Base-by-base conservation (phyloP, 1,140 invertebrate genomes). In the Meloidogyne exigua region DNA sequence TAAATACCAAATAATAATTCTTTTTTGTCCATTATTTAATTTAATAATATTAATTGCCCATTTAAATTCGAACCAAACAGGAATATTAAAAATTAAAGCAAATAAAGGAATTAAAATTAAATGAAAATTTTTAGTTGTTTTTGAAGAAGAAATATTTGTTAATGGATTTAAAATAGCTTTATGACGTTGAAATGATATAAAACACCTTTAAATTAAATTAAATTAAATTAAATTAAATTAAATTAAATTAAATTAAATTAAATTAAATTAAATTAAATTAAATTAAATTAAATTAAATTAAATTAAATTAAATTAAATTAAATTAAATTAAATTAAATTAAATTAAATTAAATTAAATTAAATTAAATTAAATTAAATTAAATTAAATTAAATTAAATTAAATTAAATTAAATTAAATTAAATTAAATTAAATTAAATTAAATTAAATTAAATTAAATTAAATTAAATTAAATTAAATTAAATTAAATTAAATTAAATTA, bases 121-220 rank as follows among this genome's bases (percentile, higher is more conserved):
- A 32, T 67, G 66, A 39, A 79, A 78, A 26, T 77, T 75, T 49
- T 36, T 66, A 49, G 68, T 65, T 64, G 26, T 71, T 77, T 68
- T 74, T 25, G 36, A 32, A n/a, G 73, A 70, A 25, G 71, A 74
- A 21, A 82, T 75, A 21, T 79, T 81, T n/a, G 82, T 81, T n/a
- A 85, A 69, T 1, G 84, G 85, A 32, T 78, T 79, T 32, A 76
- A 65, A 68, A 86, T 80, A 26, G 85, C 84, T 64, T 79, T 66
- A 72, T 87, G 81, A 44, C 84, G 76, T 68, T 87, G 81, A 62
- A 85, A 75, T 21, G 85, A 83, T 64, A 85, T 85, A 73, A 85
- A 85, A 49, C 79, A 83, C 1, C 69, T 71, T 71, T 18, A 4
- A 13, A n/a, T 12, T 42, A 25, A 70, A 42, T 15, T 44, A 44